Percentiles rank a stretch among this genome's conserved stretches.
Evolutionary conservation across 2,113 vertebrate genomes (phyloP).

Genomic region (Burhinus bistriatus): DNA sequence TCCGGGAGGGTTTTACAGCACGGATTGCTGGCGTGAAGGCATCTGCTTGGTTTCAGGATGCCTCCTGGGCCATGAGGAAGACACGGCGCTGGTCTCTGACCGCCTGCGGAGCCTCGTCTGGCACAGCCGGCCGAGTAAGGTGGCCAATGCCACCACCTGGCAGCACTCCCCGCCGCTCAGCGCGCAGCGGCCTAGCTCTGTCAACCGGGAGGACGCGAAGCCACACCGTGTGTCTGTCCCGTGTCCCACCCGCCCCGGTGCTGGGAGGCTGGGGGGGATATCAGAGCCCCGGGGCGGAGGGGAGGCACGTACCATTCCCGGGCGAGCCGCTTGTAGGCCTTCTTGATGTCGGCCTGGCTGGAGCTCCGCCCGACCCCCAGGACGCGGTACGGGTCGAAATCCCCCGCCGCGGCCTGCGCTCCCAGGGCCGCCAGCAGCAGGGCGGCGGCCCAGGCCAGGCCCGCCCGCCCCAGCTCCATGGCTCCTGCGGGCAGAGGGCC

Average conservation of each 20-base stretch:
- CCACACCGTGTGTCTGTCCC: neutral
- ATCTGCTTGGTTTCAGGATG: neutral
- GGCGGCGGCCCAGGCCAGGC: neutral
- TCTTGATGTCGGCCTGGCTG: conserved; percentile 93
- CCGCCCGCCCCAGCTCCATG: conserved; percentile 70
- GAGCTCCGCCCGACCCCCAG: conserved; percentile 85
- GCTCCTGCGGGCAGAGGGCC: neutral
- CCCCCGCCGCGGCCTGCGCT: conserved; percentile 71
- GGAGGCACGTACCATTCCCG: conserved; percentile 88
- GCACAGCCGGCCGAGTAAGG: neutral
- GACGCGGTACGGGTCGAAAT: conserved; percentile 91
- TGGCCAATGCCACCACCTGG: neutral
- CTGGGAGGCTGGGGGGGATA: neutral
- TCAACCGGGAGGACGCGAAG: neutral
- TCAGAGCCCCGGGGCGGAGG: neutral
- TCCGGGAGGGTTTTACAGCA: neutral
- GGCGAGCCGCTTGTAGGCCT: conserved; percentile 94
- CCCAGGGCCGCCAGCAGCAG: conserved; percentile 75
- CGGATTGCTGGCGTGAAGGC: rapidly evolving
- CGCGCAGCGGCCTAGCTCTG: neutral
- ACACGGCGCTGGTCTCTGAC: rapidly evolving
- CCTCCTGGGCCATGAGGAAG: neutral
- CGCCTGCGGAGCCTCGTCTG: neutral
- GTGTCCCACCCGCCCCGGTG: neutral
- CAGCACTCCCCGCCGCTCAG: rapidly evolving